A percentile compares a stretch with the other conserved stretches of the same genome.
Conservation (phyloP, 1,140 invertebrate species). For the Meloidogyne floridensis region DNA sequence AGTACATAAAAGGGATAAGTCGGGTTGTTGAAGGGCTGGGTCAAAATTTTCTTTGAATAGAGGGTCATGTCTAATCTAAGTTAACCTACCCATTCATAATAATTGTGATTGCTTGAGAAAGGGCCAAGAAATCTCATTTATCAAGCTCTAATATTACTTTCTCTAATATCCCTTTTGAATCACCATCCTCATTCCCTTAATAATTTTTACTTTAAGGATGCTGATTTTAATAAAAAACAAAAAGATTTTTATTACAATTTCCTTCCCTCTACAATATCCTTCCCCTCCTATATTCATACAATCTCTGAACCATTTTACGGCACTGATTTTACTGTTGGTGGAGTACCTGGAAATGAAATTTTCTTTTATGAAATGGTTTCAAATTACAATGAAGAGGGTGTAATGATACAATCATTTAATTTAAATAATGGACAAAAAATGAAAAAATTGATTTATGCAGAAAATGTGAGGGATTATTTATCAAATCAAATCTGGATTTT, state of each 20-base stretch:
- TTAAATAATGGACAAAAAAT: constrained; percentile 33
- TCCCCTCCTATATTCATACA: constrained; percentile 37
- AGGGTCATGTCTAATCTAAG: too few relatives aligned
- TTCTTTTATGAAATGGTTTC: constrained; percentile 43
- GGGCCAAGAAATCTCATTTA: too few relatives aligned
- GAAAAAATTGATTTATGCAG: constrained; percentile 34
- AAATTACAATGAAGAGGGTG: neutral
- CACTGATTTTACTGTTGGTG: constrained; percentile 40
- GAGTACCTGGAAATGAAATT: constrained; percentile 15
- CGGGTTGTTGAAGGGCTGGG: too few relatives aligned
- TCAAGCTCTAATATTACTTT: too few relatives aligned
- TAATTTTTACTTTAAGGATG: too few relatives aligned
- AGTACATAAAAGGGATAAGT: too few relatives aligned
- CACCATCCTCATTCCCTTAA: too few relatives aligned
- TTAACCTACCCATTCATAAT: too few relatives aligned
- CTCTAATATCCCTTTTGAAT: too few relatives aligned
- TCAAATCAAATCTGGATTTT: neutral
- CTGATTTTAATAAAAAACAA: neutral
- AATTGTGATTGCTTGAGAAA: too few relatives aligned
- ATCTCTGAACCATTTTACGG: constrained; percentile 34
- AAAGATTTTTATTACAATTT: constrained; percentile 5
- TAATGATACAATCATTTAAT: constrained; percentile 29
- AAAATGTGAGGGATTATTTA: constrained; percentile 29
- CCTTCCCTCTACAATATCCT: neutral
- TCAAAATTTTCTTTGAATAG: too few relatives aligned